Conservation (phyloP, 2,888 invertebrate species). For the Sylvicola fuscatus region DNA sequence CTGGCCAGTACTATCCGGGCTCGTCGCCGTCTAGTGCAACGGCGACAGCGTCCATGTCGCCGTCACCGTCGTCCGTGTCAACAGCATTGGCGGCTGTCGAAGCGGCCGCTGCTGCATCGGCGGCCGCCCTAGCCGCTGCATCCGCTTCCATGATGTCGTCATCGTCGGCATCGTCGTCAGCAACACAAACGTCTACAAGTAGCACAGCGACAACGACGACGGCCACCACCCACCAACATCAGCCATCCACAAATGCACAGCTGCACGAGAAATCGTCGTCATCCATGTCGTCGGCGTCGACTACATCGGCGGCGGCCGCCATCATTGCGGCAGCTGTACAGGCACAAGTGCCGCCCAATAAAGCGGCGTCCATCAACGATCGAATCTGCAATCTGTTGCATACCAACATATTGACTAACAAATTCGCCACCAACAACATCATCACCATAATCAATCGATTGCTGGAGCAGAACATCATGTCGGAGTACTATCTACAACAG, state of each 20-base stretch:
- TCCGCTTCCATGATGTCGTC: not conserved
- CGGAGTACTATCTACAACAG: constrained; percentile 13
- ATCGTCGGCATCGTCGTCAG: not conserved
- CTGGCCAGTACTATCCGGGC: constrained; percentile 16
- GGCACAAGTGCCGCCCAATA: not conserved
- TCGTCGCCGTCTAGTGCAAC: constrained; percentile 4
- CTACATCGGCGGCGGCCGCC: not conserved
- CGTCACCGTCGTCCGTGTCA: too few relatives aligned
- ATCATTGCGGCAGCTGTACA: not conserved
- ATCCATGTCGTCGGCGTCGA: too few relatives aligned
- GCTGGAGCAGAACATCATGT: constrained; percentile 13
- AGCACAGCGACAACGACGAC: constrained; percentile 4
- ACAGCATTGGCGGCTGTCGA: constrained; percentile 14
- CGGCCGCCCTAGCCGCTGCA: constrained; percentile 4
- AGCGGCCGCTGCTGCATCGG: constrained; percentile 10
- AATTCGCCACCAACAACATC: constrained; percentile 13
- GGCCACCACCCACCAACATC: constrained; percentile 2
- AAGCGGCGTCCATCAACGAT: not conserved
- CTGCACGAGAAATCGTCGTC: not conserved
- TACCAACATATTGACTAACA: constrained; percentile 12
- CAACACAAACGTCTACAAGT: not conserved
- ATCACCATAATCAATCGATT: constrained; percentile 13
- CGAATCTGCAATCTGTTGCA: constrained; percentile 10
- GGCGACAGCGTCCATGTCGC: not conserved
- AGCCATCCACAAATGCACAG: constrained; percentile 4